Base-by-base conservation (phyloP, 2,113 vertebrate species). In the Corapipo altera region DNA sequence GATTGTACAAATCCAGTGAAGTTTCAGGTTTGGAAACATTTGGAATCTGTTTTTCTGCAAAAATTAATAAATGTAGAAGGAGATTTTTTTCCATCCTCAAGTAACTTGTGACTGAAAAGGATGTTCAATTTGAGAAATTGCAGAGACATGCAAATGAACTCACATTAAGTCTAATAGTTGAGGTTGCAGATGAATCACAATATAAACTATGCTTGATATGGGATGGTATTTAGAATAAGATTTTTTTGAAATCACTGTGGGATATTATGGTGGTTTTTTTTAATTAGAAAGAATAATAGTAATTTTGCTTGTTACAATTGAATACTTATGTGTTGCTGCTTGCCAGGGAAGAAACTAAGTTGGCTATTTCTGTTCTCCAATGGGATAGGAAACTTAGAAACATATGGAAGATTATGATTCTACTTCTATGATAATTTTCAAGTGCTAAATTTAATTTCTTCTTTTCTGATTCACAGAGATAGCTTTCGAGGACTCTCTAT, bases 81-180 rank as follows among this genome's bases (percentile, higher is more conserved):
- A 6, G 3, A 3, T 67, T n/a, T 66, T 75, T 75, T 67, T 4
- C 0, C 0, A 14, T 75, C 18, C 6, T 66, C 28, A 52, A 15
- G 4, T 35, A 35, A 66, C 37, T 49, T 72, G 18, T 66, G 32
- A n/a, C 16, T 54, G 23, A 64, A 54, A 49, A 26, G 0, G 44
- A 1, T 79, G 7, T 21, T 59, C 58, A 57, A 35, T 22, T 5
- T 93, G 35, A 80, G 35, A 64, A 20, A 39, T 12, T 54, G 26
- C n/a, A 69, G 52, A 75, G 5, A 33, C 1, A 12, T 64, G 5
- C 3, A 2, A 44, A 6, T 22, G 17, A 20, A 32, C 22, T 69
- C 17, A 10, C 9, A 52, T 37, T 66, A 65, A 51, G 15, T 61
- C 51, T 35, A 44, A 46, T 20, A 69, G 77, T 39, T 58, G 70